Base-by-base conservation (phyloP, 2,113 vertebrate genomes). In the Clupea harengus region DNA sequence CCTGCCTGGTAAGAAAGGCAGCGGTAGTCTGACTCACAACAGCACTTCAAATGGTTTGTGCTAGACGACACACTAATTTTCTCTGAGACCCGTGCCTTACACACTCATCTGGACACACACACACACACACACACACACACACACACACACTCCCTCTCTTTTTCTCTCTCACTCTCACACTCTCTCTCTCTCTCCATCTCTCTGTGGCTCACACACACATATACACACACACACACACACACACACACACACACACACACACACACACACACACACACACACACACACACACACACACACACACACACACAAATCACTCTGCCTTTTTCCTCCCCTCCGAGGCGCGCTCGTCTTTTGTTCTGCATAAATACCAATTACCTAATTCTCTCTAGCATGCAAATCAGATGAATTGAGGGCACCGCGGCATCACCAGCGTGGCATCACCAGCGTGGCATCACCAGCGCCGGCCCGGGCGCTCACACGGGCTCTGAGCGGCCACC, bases 351-450 rank as follows among this genome's bases (percentile, higher is more conserved):
- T 94, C 95, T 96, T 97, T 97, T 97, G 96, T 97, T 96, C 96
- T 95, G 94, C 94, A 96, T 96, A 96, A 97, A 96, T 95, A 95
- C 95, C 97, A 97, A 97, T 97, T 96, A 96, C 95, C 95, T 95
- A 92, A 92, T 95, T 95, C 96, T 95, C 95, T 96, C 95, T 95
- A 95, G 96, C 95, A 97, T 97, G 96, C 96, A 96, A 96, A 97
- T 96, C 94, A 96, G 95, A 91, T 86, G 88, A 95, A 96, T 96
- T 95, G 95, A 96, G 95, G 95, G 94, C 95, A 95, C 91, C 94
- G 94, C 93, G 93, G 39, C 39, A 39, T 39, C 39, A 39, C 39
- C 39, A 2, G 39, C 39, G n/a, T n/a, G 93, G 39, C 39, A 39
- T 39, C 39, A 39, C 39, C 39, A 2, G 39, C n/a, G n/a, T n/a